Base-by-base conservation (phyloP, 2,113 vertebrate species). In the Etia nguti region DNA sequence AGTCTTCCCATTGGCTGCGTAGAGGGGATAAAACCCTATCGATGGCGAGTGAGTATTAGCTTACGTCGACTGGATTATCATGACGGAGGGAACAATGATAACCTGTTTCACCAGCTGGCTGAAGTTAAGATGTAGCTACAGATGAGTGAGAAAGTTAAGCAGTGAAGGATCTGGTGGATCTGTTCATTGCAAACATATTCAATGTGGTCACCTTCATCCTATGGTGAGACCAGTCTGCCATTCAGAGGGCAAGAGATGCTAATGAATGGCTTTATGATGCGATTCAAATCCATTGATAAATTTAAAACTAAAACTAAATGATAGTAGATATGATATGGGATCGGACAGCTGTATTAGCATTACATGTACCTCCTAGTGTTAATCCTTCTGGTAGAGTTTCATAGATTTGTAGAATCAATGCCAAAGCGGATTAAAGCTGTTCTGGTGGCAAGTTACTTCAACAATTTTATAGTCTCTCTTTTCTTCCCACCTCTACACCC, bases 11-110 rank as follows among this genome's bases (percentile, higher is more conserved):
- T 84, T 92, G 86, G 93, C 83, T 90, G 79, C 1, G 3, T 46
- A 36, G 54, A 31, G 6, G 38, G 62, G 52, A 68, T 86, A 85
- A 90, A 84, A 26, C 68, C 81, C 81, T 83, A 73, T 79, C 2
- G 5, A 83, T 57, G 36, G 80, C 48, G 80, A 50, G 43, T 12
- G 81, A 83, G 89, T 81, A 90, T 91, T 91, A 85, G 82, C 52
- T 87, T 82, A 62, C 80, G 83, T 87, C 62, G 83, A 82, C 59
- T 86, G 88, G 92, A 92, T 94, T 94, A 93, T 70, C 24, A 79
- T 88, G 86, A 87, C 26, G 2, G 88, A 8, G 31, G 57, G 48
- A 46, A 91, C 54, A 13, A 55, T 90, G 86, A 87, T 86, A 59
- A 43, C 77, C 84, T 75, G 81, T 83, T 85, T 52, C 4, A 36